Conservation (phyloP, 2,888 invertebrate species). For the Xylota segnis region DNA sequence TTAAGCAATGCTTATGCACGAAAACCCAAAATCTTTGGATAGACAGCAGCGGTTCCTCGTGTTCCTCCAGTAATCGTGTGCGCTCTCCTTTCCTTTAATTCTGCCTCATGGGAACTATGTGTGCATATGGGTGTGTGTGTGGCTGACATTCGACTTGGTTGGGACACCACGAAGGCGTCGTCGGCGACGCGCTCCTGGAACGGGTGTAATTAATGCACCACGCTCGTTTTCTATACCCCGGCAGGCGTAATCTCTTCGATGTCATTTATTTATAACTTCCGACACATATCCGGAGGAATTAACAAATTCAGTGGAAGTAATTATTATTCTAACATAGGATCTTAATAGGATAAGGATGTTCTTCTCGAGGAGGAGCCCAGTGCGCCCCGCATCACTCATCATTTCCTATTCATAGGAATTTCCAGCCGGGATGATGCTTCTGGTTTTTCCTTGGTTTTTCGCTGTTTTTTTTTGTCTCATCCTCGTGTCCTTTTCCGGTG, state of each 20-base stretch:
- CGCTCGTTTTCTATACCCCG: conserved; percentile 18
- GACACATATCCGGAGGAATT: conserved; percentile 74
- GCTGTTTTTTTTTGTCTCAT: conserved; percentile 11
- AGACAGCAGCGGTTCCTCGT: conserved; percentile 35
- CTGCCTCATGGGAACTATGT: conserved; percentile 15
- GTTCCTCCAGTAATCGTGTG: conserved; percentile 34
- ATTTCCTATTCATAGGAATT: conserved; percentile 67
- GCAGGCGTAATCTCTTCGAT: conserved; percentile 69
- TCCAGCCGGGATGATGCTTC: conserved; percentile 25
- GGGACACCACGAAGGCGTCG: neutral
- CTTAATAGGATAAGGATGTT: conserved; percentile 70
- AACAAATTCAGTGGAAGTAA: conserved; percentile 76
- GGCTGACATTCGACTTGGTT: conserved; percentile 34
- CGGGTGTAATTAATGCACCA: conserved; percentile 70
- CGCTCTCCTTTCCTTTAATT: conserved; percentile 21
- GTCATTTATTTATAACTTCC: conserved; percentile 77
- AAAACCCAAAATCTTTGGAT: conserved; percentile 56
- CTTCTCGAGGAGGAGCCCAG: neutral
- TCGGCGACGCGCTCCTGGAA: conserved; percentile 14
- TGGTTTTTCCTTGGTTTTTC: neutral
- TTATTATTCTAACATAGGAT: conserved; percentile 70
- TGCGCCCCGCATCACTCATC: conserved; percentile 50
- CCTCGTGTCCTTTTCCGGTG: neutral
- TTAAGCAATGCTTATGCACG: conserved; percentile 71
- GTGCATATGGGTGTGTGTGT: conserved; percentile 24